Evolutionary conservation across 2,797 vertebrate genomes (phyloP).

Genomic region (Phrynocephalus forsythii): DNA sequence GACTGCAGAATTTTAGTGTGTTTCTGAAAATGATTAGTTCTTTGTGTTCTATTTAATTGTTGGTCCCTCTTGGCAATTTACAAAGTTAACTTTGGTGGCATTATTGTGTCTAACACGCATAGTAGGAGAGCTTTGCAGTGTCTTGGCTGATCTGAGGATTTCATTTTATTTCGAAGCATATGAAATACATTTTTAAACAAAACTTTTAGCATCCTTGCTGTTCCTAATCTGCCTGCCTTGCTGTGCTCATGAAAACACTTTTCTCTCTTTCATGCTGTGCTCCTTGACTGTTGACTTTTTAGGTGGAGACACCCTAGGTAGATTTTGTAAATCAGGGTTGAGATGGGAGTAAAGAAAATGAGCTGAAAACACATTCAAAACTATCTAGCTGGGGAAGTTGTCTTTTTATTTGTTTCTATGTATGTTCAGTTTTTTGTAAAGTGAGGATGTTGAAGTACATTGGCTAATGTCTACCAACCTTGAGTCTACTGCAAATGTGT

Average conservation of each 20-base stretch:
- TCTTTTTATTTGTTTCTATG: neutral
- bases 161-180: neutral
- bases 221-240: neutral
- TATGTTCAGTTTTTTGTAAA: constrained; percentile 7
- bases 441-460: neutral
- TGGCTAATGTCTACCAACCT: neutral
- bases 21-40: neutral
- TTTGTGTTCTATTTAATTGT: neutral
- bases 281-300: constrained; percentile 16
- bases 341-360: neutral
- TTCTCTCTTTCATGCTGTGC: constrained; percentile 1
- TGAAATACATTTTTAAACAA: constrained; percentile 8
- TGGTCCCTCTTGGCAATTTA: neutral
- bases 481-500: neutral
- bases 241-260: neutral
- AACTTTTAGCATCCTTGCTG: neutral
- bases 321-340: neutral
- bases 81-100: neutral
- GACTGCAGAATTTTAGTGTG: neutral
- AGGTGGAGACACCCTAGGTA: constrained; percentile 10
- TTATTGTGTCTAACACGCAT: neutral
- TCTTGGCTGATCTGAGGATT: neutral
- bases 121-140: neutral
- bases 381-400: neutral
- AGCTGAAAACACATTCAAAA: constrained; percentile 15